Conservation (phyloP, 1,140 invertebrate species). For the Dryas iulia region DNA sequence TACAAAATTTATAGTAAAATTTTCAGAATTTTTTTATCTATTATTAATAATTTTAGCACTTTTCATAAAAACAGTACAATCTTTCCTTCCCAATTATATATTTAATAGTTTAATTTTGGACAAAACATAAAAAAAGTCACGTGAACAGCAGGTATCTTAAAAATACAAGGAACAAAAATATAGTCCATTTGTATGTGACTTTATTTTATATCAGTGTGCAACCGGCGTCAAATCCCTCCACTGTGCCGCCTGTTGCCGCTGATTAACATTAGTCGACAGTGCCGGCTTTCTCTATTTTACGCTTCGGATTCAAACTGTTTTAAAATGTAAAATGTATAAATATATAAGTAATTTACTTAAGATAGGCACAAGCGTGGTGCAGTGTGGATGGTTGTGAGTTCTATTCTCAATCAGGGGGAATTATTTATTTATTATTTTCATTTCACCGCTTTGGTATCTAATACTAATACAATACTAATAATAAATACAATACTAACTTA, state of each 20-base stretch:
- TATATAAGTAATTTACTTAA: not conserved
- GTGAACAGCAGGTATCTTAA: not conserved
- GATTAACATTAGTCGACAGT: constrained; percentile 19
- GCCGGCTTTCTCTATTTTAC: not conserved
- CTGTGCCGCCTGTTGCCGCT: constrained; percentile 17
- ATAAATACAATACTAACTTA: no score
- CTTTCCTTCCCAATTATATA: not conserved
- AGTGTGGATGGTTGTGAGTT: no score
- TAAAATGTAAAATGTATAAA: not conserved
- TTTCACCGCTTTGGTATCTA: no score
- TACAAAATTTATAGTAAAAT: no score
- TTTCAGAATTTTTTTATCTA: no score
- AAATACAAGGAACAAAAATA: not conserved
- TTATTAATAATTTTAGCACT: not conserved
- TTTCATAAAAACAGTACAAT: not conserved
- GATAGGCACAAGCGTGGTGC: no score
- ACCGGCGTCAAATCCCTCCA: constrained; percentile 16
- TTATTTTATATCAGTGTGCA: constrained; percentile 14
- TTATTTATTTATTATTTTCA: no score
- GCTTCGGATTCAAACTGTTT: not conserved
- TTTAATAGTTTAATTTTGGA: not conserved
- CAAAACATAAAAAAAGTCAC: not conserved
- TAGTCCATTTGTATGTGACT: not conserved
- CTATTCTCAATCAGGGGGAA: no score
- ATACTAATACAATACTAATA: no score